Conservation (phyloP, 1,140 invertebrate genomes). For the Bombus turneri region DNA sequence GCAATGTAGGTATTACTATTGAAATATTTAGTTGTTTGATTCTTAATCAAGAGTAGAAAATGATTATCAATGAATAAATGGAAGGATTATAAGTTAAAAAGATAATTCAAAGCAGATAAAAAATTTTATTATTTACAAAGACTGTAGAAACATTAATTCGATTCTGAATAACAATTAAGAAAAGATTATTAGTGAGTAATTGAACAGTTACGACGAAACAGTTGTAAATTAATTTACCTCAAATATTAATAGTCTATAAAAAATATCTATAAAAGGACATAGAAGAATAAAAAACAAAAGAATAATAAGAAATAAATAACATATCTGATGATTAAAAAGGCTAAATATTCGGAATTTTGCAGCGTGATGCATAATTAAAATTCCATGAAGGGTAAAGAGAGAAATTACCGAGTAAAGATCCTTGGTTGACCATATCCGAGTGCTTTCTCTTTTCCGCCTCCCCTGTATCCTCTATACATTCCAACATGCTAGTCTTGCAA, state of each 20-base stretch:
- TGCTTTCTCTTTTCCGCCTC: constrained; percentile 48
- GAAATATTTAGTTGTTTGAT: background rate
- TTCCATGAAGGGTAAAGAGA: background rate
- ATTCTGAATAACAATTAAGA: too few relatives aligned
- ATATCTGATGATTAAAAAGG: background rate
- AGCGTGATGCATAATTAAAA: background rate
- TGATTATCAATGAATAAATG: background rate
- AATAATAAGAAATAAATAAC: background rate
- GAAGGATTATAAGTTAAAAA: background rate
- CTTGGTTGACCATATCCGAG: constrained; percentile 27
- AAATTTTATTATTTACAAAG: too few relatives aligned
- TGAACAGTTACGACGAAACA: too few relatives aligned
- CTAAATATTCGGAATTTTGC: background rate
- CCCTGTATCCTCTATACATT: constrained; percentile 44
- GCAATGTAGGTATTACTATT: too few relatives aligned
- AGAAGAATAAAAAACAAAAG: too few relatives aligned
- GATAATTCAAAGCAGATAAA: too few relatives aligned
- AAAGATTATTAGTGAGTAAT: too few relatives aligned
- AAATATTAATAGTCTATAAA: too few relatives aligned
- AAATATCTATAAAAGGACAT: too few relatives aligned
- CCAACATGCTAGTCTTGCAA: constrained; percentile 57
- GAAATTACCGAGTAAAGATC: constrained; percentile 45
- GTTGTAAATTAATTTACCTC: too few relatives aligned
- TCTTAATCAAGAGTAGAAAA: background rate
- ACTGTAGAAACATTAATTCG: too few relatives aligned